Conservation (phyloP, 2,797 vertebrate species). For the Mus minutoides region DNA sequence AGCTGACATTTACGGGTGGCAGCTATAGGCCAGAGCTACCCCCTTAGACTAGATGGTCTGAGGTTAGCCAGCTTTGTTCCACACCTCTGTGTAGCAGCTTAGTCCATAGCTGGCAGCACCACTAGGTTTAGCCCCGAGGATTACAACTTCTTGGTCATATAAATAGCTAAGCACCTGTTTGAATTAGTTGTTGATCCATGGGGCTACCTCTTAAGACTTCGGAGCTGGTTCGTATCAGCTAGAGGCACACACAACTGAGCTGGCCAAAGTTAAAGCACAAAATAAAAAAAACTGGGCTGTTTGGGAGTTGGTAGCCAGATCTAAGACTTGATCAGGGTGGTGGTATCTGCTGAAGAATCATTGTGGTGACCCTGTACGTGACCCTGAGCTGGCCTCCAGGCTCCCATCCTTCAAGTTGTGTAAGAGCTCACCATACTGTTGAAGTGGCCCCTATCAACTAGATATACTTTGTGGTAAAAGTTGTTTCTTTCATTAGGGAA, state of each 20-base stretch:
- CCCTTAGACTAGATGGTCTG: fast-evolving
- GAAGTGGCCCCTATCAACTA: background rate
- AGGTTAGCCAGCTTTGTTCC: background rate
- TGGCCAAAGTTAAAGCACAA: background rate
- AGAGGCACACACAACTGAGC: too few relatives aligned
- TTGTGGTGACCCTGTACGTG: fast-evolving
- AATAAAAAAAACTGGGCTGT: fast-evolving
- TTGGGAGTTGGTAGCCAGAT: background rate
- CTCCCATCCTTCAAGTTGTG: fast-evolving
- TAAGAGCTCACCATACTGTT: background rate
- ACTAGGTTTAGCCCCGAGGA: background rate
- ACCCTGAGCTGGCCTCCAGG: fast-evolving
- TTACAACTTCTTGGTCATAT: conserved; percentile 55
- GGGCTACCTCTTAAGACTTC: background rate
- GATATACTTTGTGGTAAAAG: background rate
- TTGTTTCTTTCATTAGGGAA: background rate
- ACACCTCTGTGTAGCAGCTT: background rate
- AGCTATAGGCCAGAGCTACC: background rate
- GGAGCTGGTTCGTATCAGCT: background rate
- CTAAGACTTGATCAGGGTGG: background rate
- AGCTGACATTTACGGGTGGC: fast-evolving
- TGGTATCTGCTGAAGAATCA: fast-evolving
- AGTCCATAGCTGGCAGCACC: background rate
- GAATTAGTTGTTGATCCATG: background rate
- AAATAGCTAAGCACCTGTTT: conserved; percentile 35